Conservation (phyloP, 2,888 invertebrate genomes). For the Cataglyphis livida region DNA sequence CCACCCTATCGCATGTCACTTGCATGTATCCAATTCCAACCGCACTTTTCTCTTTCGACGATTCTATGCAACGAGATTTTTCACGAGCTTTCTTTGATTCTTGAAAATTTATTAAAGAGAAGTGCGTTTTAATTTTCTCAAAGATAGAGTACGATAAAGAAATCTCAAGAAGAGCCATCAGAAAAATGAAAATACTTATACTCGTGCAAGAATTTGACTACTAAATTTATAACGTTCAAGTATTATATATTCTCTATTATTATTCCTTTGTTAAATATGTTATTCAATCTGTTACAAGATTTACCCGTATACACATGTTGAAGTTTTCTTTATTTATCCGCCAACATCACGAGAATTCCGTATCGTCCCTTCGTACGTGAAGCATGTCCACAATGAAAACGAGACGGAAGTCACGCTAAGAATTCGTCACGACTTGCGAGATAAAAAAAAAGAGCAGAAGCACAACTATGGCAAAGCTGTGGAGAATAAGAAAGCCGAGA, state of each 20-base stretch:
- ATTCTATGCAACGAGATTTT: slow-evolving; percentile 39
- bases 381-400: slow-evolving; percentile 37
- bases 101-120: slow-evolving; percentile 27
- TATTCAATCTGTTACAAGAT: slow-evolving; percentile 26
- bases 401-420: slow-evolving; percentile 56
- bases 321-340: slow-evolving; percentile 28
- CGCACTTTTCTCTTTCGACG: slow-evolving; percentile 23
- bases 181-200: slow-evolving; percentile 3
- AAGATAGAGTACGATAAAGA: neutral
- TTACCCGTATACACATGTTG: neutral
- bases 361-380: slow-evolving; percentile 16
- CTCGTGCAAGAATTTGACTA: neutral
- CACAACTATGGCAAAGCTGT: slow-evolving; percentile 37
- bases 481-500: slow-evolving; percentile 31
- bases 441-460: slow-evolving; percentile 16
- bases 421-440: slow-evolving; percentile 41
- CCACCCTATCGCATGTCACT: slow-evolving; percentile 45
- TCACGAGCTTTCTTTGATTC: neutral
- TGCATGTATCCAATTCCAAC: slow-evolving; percentile 51
- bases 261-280: neutral
- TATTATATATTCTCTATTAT: neutral
- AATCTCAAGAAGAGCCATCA: neutral
- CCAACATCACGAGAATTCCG: neutral
- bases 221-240: neutral
- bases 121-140: neutral